phyloP scores from a whole-genome alignment of 23 tunicate genomes.

The Botrylloides violaceus region DNA sequence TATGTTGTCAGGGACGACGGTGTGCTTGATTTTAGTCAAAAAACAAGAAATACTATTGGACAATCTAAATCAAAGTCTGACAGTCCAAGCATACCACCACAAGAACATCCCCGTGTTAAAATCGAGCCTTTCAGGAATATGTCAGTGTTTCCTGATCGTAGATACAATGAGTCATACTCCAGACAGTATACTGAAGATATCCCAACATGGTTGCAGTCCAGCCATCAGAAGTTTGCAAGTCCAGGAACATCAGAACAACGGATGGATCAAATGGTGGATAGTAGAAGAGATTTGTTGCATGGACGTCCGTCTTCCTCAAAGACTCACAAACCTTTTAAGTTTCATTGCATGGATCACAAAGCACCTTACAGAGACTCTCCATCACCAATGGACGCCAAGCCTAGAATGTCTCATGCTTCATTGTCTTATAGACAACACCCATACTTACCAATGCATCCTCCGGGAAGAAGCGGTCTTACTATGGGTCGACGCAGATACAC shows the following conservation, averaged over 20 bases:
- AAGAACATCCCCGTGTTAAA: slow-evolving; percentile 39
- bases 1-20: slow-evolving; percentile 57
- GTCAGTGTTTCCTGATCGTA: slow-evolving; percentile 35
- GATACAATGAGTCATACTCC: background rate
- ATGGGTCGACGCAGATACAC: background rate
- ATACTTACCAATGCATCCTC: background rate
- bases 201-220: background rate
- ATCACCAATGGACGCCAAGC: background rate
- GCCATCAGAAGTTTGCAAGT: background rate
- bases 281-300: background rate
- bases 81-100: background rate
- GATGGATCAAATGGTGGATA: background rate
- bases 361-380: background rate
- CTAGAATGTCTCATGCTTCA: background rate
- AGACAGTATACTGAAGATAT: slow-evolving; percentile 1
- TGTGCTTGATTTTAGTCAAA: slow-evolving; percentile 60
- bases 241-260: background rate
- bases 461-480: background rate
- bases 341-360: slow-evolving; percentile 1
- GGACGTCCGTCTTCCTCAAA: background rate
- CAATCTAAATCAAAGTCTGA: background rate
- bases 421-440: background rate
- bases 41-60: background rate
- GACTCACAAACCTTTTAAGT: slow-evolving; percentile 4
- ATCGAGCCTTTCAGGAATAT: slow-evolving; percentile 31